A percentile compares a stretch with the other conserved stretches of the same genome.
These are phyloP conservation scores for Ammodytes dubius DNA, from an alignment of 2,113 vertebrate species.

Conservation along the genomic window DNA sequence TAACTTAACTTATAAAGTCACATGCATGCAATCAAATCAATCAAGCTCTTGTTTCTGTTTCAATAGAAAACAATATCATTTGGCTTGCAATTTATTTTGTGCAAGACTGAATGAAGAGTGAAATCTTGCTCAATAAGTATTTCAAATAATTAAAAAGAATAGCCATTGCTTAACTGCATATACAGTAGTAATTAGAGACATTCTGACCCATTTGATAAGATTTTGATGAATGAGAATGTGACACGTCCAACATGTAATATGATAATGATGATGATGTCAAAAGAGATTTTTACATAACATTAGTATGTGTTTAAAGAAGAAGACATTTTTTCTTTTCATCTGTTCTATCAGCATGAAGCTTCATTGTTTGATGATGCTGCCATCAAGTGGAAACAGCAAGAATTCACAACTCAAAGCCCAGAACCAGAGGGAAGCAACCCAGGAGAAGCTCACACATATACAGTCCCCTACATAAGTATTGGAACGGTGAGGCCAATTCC, in stretches of 20 bases:
- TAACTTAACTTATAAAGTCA: no score
- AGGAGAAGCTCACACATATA: background rate
- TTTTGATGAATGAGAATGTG: background rate
- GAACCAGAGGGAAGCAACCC: background rate
- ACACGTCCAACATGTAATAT: background rate
- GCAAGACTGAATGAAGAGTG: background rate
- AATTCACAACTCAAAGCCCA: background rate
- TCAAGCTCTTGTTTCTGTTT: background rate
- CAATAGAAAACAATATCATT: background rate
- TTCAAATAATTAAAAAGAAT: background rate
- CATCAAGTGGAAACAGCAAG: conserved; percentile 70
- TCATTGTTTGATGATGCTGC: conserved; percentile 69
- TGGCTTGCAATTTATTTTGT: background rate
- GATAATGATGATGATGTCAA: background rate
- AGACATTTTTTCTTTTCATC: background rate
- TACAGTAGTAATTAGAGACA: background rate
- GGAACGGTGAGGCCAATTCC: no score
- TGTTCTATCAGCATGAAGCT: background rate
- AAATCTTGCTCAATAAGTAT: background rate
- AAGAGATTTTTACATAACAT: no score
- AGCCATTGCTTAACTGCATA: no score
- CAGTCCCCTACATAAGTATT: no score
- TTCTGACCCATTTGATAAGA: background rate
- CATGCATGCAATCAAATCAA: conserved; percentile 18
- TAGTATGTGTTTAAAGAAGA: no score